Percentiles rank a stretch among this genome's conserved stretches.
Conservation (phyloP, 2,888 invertebrate species). For the Galerucella nymphaeae region DNA sequence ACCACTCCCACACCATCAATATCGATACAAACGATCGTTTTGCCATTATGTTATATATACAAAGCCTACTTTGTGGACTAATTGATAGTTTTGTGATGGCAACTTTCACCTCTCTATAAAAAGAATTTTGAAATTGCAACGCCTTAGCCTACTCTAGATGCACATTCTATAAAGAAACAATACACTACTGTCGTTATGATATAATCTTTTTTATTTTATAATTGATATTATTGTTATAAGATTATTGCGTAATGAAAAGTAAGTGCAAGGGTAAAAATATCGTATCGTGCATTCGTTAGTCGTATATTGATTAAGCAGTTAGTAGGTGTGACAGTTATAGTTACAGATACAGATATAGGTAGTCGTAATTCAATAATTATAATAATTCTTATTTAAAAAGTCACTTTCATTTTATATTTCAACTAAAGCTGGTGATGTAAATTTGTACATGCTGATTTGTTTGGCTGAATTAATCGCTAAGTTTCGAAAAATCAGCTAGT, state of each 20-base stretch:
- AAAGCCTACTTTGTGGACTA: conserved; percentile 35
- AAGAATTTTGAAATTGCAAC: conserved; percentile 37
- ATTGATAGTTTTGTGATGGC: conserved; percentile 36
- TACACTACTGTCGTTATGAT: conserved; percentile 25
- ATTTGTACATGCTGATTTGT: no score
- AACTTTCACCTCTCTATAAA: conserved; percentile 34
- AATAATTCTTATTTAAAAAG: no score
- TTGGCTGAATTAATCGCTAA: no score
- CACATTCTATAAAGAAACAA: conserved; percentile 20
- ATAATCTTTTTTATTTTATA: conserved; percentile 22
- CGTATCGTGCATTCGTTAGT: conserved; percentile 19
- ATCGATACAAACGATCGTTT: conserved; percentile 20
- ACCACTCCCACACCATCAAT: conserved; percentile 15
- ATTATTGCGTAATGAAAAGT: conserved; percentile 10
- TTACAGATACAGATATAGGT: not conserved
- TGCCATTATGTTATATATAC: conserved; percentile 18
- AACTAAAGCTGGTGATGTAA: no score
- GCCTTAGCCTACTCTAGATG: conserved; percentile 32
- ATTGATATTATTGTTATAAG: conserved; percentile 25
- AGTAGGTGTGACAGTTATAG: conserved; percentile 11
- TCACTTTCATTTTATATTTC: no score
- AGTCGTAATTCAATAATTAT: no score
- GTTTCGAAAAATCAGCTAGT: no score
- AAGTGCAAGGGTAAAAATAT: conserved; percentile 21
- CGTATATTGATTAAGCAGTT: not conserved